Evolutionary conservation across 2,888 invertebrate genomes (phyloP).

Genomic region (Xestia c-nigrum): DNA sequence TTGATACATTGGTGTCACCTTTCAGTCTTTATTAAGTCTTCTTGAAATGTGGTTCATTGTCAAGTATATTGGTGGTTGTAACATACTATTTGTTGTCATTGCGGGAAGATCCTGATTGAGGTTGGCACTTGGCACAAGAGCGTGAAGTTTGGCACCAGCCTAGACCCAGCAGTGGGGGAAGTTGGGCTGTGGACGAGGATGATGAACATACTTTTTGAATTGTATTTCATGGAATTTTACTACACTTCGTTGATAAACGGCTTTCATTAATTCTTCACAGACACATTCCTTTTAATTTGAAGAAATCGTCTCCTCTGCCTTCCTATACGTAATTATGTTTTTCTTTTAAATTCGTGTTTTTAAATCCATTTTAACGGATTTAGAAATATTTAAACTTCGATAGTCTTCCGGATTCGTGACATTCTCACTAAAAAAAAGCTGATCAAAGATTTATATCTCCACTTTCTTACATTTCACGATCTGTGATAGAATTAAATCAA

Average conservation of each 20-base stretch:
- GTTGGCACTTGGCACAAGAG: too few relatives aligned
- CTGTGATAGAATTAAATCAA: conserved; percentile 25
- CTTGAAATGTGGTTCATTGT: conserved; percentile 26
- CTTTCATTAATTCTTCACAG: background rate
- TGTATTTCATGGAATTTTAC: background rate
- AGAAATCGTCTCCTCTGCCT: background rate
- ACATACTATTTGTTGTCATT: background rate
- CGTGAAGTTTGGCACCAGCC: too few relatives aligned
- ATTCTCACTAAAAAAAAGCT: conserved; percentile 27
- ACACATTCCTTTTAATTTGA: background rate
- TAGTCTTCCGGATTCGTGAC: conserved; percentile 28
- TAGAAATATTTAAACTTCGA: background rate
- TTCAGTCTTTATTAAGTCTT: conserved; percentile 18
- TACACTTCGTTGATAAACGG: background rate
- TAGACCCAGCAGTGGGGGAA: too few relatives aligned
- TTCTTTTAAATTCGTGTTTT: background rate
- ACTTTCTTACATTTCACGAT: conserved; percentile 7
- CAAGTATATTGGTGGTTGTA: background rate
- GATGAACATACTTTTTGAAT: background rate
- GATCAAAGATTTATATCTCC: conserved; percentile 19
- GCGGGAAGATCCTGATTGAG: too few relatives aligned
- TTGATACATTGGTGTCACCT: conserved; percentile 26
- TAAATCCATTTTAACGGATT: conserved; percentile 2
- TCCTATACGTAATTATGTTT: background rate
- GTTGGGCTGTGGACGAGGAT: too few relatives aligned